Percentiles rank a stretch among this genome's conserved stretches.
These are phyloP conservation scores for Tachuris rubrigastra DNA, from an alignment of 2,113 vertebrate species.

Conservation along the genomic window DNA sequence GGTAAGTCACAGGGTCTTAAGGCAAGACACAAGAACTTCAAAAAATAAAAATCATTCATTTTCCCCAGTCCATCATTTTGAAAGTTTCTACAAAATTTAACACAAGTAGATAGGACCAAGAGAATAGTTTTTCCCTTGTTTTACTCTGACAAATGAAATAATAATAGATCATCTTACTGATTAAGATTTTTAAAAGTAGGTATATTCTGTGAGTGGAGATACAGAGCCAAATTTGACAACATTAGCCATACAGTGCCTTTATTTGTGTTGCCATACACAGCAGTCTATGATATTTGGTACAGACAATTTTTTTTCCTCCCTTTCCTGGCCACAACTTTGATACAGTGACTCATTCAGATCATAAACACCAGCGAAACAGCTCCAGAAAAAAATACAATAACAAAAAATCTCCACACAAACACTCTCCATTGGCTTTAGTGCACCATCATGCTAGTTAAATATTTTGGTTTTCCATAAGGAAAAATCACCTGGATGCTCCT, in stretches of 20 bases:
- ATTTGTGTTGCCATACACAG: constrained; percentile 37
- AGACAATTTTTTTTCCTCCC: background rate
- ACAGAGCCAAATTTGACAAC: constrained; percentile 57
- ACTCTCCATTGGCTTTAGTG: background rate
- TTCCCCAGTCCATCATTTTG: constrained; percentile 60
- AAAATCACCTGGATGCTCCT: background rate
- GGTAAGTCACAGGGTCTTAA: constrained; percentile 54
- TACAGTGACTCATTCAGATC: constrained; percentile 62
- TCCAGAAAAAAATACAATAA: background rate
- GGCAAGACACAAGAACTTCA: constrained; percentile 53
- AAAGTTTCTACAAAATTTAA: constrained; percentile 66
- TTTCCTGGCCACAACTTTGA: constrained; percentile 61
- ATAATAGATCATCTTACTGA: constrained; percentile 27
- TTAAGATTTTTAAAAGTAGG: constrained; percentile 29
- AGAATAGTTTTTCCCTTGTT: background rate
- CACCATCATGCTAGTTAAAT: background rate
- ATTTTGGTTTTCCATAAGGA: background rate
- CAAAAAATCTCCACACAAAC: background rate
- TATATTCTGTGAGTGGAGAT: constrained; percentile 42
- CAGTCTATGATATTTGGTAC: background rate
- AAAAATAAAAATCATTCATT: constrained; percentile 66
- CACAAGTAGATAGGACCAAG: constrained; percentile 54
- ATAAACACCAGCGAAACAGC: constrained; percentile 57
- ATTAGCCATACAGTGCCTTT: constrained; percentile 34
- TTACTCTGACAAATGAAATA: constrained; percentile 63